Base-by-base conservation (phyloP, 2,797 vertebrate species). In the Gouania willdenowi region DNA sequence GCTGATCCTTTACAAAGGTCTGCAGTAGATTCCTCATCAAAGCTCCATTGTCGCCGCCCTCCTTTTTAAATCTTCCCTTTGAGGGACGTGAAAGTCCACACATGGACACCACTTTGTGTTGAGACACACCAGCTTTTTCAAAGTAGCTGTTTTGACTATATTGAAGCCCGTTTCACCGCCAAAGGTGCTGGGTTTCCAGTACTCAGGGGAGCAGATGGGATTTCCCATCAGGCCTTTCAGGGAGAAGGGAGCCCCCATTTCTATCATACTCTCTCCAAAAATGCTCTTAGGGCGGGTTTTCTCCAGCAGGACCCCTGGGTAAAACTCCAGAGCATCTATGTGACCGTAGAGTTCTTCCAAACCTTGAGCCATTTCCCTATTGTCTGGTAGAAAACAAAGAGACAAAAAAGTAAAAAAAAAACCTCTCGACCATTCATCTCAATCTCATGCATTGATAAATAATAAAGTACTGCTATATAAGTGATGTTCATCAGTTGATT, bases 141-240 rank as follows among this genome's bases (percentile, higher is more conserved):
- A 66, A 0, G 91, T 87, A 0, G 94, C 90, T 0, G 89, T 92
- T 60, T 94, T 94, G 19, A 98, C 79, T 0, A 98, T 85, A 43
- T 88, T 78, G 54, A 98, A 98, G 32, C 96, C 95, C 0, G 59
- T 73, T 9, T 87, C 73, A 2, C 96, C 96, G 0, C 96, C 96
- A 0, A 98, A 98, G 0, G 94, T 98, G 63, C 95, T 98, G 10
- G 94, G 89, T 46, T 97, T 98, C 96, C 96, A 98, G 82, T 98
- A 98, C 39, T 89, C 88, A 0, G 96, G 95, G 18, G 96, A 98
- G 69, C 94, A 98, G 71, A 98, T 92, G 20, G 95, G 93, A 39
- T 98, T 98, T 44, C 93, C 94, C 30, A 97, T 20, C 10, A 98
- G 91, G 22, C 96, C 96, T 78, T 98, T 98, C 40, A 98, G 81